Percentiles rank a stretch among this genome's conserved stretches.
These are phyloP conservation scores for Chrysogorgia sp. DNA, from an alignment of 92 coral and sea anemone species.

Conservation along the genomic window DNA sequence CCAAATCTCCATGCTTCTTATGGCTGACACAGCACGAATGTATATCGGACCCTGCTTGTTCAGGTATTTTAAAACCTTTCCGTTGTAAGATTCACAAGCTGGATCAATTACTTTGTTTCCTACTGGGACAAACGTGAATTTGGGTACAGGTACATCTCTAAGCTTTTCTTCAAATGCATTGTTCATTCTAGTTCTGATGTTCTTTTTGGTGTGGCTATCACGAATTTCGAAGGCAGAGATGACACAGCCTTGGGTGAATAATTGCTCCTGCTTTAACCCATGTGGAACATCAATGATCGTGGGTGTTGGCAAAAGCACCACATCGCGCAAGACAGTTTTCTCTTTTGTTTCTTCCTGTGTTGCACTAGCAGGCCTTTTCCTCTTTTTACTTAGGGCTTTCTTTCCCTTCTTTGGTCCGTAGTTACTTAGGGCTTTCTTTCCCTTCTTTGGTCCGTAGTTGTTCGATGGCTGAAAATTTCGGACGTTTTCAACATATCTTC, in stretches of 20 bases:
- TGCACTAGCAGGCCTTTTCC: background rate
- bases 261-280: background rate
- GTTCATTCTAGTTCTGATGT: background rate
- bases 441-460: slow-evolving; percentile 2
- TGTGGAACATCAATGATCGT: background rate
- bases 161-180: too few species aligned
- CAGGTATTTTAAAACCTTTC: slow-evolving; percentile 15
- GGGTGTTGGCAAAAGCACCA: slow-evolving; percentile 12
- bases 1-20: background rate
- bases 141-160: too few species aligned
- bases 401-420: slow-evolving; percentile 12
- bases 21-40: slow-evolving; percentile 1
- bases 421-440: background rate
- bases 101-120: slow-evolving; percentile 9
- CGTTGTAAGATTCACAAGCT: background rate
- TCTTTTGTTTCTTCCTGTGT: background rate
- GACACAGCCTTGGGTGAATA: slow-evolving; percentile 6
- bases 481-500: background rate
- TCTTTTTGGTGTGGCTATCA: background rate
- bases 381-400: background rate
- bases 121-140: background rate
- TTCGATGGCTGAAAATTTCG: background rate
- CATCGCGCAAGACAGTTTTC: slow-evolving; percentile 1
- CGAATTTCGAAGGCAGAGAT: slow-evolving; percentile 11
- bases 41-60: slow-evolving; percentile 20